Percentiles rank a stretch among this genome's conserved stretches.
These are phyloP conservation scores for Catostylus mosaicus DNA, from an alignment of 30 jellyfish, hydroid and myxozoan species.

Conservation along the genomic window DNA sequence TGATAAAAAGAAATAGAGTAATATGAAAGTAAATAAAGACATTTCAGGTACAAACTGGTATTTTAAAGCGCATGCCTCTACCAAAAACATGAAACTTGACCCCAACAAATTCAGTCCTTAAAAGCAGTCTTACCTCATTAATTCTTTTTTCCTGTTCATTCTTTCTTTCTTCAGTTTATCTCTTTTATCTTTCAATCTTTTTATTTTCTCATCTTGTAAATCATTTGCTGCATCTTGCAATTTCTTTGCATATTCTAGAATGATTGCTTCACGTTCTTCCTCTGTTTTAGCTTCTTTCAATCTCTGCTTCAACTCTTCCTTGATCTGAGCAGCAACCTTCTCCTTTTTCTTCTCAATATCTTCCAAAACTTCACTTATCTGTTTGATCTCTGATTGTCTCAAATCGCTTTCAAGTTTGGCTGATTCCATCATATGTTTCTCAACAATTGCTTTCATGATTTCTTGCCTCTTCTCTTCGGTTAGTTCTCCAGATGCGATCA, in stretches of 20 bases:
- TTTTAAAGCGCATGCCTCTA: too few species aligned
- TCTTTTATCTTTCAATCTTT: conserved; percentile 63
- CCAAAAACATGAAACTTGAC: too few species aligned
- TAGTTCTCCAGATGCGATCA: conserved; percentile 86
- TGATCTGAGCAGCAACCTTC: conserved; percentile 53
- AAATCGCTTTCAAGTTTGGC: conserved; percentile 78
- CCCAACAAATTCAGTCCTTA: too few species aligned
- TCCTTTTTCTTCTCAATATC: conserved; percentile 72
- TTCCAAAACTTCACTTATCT: conserved; percentile 70
- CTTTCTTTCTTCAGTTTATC: conserved; percentile 68
- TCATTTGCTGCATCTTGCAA: conserved; percentile 70
- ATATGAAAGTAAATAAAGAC: too few species aligned
- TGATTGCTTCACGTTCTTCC: conserved; percentile 75
- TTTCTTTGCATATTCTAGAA: conserved; percentile 74
- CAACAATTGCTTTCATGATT: conserved; percentile 72
- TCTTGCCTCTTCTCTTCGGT: conserved; percentile 88
- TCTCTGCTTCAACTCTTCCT: conserved; percentile 66
- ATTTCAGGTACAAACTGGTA: too few species aligned
- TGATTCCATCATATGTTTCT: conserved; percentile 85
- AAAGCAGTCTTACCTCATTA: conserved; percentile 60
- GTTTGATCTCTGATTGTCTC: conserved; percentile 73
- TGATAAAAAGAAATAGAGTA: too few species aligned
- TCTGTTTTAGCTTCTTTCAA: conserved; percentile 62
- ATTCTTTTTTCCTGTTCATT: conserved; percentile 65
- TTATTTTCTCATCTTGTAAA: conserved; percentile 65